phyloP scores from a whole-genome alignment of 2,797 vertebrate species.

The Poecile montanus region DNA sequence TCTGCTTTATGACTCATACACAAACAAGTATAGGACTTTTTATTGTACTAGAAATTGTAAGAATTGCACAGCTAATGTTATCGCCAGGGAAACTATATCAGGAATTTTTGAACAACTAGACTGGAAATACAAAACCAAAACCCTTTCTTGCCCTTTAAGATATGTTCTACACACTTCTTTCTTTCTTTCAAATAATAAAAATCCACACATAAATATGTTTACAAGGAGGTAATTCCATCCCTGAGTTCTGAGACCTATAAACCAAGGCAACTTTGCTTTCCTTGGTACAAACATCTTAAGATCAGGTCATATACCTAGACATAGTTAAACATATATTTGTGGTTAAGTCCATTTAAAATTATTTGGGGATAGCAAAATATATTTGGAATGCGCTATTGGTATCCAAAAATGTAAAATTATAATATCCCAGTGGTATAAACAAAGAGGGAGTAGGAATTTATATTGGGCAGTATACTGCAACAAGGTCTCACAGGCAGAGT shows the following conservation, averaged over 20 bases:
- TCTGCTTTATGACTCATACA: neutral
- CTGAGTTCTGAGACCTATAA: neutral
- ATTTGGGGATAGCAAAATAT: constrained; percentile 5
- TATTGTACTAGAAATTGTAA: neutral
- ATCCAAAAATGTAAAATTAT: constrained; percentile 24
- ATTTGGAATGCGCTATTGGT: constrained; percentile 23
- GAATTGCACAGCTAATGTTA: neutral
- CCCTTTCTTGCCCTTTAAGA: constrained; percentile 1
- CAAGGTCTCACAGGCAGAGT: neutral
- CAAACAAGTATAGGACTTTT: neutral
- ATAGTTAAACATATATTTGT: neutral
- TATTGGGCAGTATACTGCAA: neutral
- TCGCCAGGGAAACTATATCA: neutral
- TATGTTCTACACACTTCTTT: neutral
- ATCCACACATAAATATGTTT: neutral
- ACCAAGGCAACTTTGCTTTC: neutral
- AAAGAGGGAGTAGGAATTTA: constrained; percentile 35
- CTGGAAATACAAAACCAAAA: neutral
- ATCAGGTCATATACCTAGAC: constrained; percentile 12
- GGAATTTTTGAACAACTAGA: neutral
- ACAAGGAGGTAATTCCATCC: constrained; percentile 22
- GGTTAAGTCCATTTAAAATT: neutral
- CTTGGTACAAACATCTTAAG: neutral
- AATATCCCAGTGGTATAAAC: constrained; percentile 15
- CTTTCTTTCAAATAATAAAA: constrained; percentile 23